Percentiles rank a stretch among this genome's conserved stretches.
These are phyloP conservation scores for Idaea biselata DNA, from an alignment of 2,888 invertebrate genomes.

Conservation along the genomic window DNA sequence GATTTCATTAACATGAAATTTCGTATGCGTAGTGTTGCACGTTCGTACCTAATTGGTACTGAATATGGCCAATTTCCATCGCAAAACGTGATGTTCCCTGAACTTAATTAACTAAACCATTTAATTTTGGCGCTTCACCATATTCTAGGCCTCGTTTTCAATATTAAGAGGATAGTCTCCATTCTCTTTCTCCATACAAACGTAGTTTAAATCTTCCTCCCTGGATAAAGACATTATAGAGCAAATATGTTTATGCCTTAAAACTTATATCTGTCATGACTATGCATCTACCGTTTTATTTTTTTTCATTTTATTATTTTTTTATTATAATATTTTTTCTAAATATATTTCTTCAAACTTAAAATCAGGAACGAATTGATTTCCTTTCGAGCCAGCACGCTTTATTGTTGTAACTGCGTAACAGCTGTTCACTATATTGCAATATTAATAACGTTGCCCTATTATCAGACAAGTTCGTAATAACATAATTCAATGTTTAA, in stretches of 20 bases:
- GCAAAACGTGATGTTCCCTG: not conserved
- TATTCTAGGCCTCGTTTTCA: not conserved
- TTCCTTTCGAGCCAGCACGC: not conserved
- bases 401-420: not conserved
- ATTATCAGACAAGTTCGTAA: constrained; percentile 1
- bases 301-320: no score
- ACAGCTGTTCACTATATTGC: not conserved
- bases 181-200: no score
- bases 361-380: not conserved
- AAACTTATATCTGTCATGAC: no score
- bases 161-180: not conserved
- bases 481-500: constrained; percentile 7
- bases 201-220: no score
- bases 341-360: not conserved
- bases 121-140: not conserved
- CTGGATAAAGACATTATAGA: no score
- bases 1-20: not conserved
- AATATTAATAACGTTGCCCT: constrained; percentile 1
- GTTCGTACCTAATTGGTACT: not conserved
- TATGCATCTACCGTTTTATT: no score
- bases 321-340: no score
- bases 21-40: not conserved
- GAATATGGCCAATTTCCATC: not conserved
- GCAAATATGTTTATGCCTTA: no score
- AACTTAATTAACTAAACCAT: not conserved